Evolutionary conservation across 2,888 invertebrate genomes (phyloP).

Genomic region (Lagria hirta): DNA sequence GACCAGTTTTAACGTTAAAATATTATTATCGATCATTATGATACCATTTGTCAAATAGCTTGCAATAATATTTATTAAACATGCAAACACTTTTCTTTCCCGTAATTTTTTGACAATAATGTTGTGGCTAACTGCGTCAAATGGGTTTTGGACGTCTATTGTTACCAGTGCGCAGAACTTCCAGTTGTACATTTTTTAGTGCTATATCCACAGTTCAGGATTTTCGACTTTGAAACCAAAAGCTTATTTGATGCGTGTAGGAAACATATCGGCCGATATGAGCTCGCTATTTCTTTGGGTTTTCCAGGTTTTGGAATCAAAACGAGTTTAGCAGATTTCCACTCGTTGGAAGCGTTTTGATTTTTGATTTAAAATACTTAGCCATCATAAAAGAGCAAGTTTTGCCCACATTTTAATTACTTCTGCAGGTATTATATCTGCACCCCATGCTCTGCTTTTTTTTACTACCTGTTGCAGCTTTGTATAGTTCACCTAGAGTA

Average conservation of each 20-base stretch:
- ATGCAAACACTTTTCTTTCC: neutral
- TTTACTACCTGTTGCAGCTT: no score
- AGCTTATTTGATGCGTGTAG: constrained; percentile 35
- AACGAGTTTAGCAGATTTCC: no score
- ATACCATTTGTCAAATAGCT: constrained; percentile 6
- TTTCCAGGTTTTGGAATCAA: no score
- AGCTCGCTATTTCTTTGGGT: no score
- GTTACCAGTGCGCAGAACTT: constrained; percentile 4
- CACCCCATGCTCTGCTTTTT: no score
- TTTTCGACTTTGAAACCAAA: constrained; percentile 33
- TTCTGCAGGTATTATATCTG: no score
- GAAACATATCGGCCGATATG: constrained; percentile 37
- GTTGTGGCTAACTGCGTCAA: constrained; percentile 9
- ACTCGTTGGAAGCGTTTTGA: no score
- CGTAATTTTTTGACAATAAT: constrained; percentile 4
- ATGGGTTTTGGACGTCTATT: constrained; percentile 13
- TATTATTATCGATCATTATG: constrained; percentile 1
- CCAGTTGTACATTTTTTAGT: neutral
- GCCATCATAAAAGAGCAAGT: no score
- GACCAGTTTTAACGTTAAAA: constrained; percentile 6
- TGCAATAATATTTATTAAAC: constrained; percentile 5
- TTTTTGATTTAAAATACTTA: no score
- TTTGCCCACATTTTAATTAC: no score
- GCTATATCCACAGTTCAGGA: constrained; percentile 10
- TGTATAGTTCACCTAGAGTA: no score